phyloP scores from a whole-genome alignment of 1,140 invertebrate species.

The Eciton burchellii region DNA sequence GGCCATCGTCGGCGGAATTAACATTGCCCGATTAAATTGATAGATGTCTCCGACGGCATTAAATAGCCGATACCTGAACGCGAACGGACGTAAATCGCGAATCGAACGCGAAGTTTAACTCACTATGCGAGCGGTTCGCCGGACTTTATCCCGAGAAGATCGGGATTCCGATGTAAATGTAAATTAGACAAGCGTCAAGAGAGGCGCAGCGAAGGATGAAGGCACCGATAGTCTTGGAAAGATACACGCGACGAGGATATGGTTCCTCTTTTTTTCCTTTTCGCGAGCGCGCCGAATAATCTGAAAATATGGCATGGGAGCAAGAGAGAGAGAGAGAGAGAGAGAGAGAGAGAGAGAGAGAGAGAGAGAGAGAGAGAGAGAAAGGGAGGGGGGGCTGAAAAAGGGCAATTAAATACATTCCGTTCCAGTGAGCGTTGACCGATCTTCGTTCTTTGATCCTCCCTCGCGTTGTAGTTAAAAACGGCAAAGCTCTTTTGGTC shows the following conservation, averaged over 20 bases:
- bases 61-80: constrained; percentile 78
- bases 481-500: constrained; percentile 59
- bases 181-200: neutral
- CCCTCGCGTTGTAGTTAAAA: constrained; percentile 37
- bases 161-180: neutral
- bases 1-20: constrained; percentile 85
- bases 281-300: constrained; percentile 8
- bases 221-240: neutral
- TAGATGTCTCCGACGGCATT: constrained; percentile 83
- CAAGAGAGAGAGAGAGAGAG: too few relatives aligned
- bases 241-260: neutral
- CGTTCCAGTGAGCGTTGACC: constrained; percentile 33
- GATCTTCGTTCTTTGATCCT: constrained; percentile 60
- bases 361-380: too few relatives aligned
- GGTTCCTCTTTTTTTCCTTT: too few relatives aligned
- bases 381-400: too few relatives aligned
- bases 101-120: constrained; percentile 39
- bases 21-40: constrained; percentile 86
- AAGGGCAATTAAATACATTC: constrained; percentile 68
- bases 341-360: too few relatives aligned
- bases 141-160: neutral
- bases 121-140: neutral
- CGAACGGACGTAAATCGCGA: constrained; percentile 82
- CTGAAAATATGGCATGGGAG: neutral
- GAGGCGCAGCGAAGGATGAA: neutral